Percentiles rank a stretch among this genome's conserved stretches.
These are phyloP conservation scores for Cantharis rustica DNA, from an alignment of 2,888 invertebrate genomes.

Conservation along the genomic window DNA sequence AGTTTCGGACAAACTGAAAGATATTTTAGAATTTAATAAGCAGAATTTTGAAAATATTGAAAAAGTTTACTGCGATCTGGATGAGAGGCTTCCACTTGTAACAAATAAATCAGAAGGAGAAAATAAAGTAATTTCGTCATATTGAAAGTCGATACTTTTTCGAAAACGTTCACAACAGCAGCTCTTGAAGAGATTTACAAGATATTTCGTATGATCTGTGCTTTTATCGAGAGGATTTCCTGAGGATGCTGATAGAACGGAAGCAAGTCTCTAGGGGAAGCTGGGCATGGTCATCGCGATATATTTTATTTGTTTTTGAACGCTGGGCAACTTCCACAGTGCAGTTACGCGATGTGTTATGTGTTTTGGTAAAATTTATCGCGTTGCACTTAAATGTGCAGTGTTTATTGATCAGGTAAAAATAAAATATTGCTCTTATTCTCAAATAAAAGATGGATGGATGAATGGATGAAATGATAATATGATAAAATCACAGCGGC, in stretches of 20 bases:
- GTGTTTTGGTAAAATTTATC: not conserved
- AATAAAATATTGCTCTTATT: not conserved
- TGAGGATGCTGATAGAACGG: slow-evolving; percentile 32
- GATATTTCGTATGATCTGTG: slow-evolving; percentile 6
- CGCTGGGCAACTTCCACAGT: not conserved
- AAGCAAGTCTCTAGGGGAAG: slow-evolving; percentile 9
- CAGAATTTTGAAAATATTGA: not conserved
- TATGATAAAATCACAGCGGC: too few relatives aligned
- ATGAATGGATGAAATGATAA: too few relatives aligned
- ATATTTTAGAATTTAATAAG: not conserved
- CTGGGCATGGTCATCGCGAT: not conserved
- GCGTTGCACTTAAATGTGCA: too few relatives aligned
- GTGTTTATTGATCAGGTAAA: too few relatives aligned
- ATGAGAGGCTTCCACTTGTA: not conserved
- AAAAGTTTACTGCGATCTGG: not conserved
- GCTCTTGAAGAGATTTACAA: not conserved
- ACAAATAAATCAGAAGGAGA: not conserved
- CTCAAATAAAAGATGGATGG: too few relatives aligned
- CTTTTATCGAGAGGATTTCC: slow-evolving; percentile 21
- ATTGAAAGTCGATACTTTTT: not conserved
- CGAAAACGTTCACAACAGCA: not conserved
- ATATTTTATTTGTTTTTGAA: not conserved
- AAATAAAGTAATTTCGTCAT: not conserved
- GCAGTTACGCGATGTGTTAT: not conserved
- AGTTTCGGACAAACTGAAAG: slow-evolving; percentile 39